phyloP scores from a whole-genome alignment of 1,140 invertebrate genomes.

The Microplitis mediator region DNA sequence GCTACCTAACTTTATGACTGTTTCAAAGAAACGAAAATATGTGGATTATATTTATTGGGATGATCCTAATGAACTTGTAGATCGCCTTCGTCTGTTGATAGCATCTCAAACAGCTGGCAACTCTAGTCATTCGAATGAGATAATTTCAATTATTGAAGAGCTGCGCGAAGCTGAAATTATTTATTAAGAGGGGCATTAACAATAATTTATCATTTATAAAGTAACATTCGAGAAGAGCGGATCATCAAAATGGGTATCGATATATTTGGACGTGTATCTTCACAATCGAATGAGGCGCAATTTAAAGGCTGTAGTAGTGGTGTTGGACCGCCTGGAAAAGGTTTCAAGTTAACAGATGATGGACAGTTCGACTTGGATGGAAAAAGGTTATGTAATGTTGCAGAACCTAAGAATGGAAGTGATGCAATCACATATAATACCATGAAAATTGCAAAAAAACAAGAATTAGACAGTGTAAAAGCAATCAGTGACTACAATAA shows the following conservation, averaged over 20 bases:
- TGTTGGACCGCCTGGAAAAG: too few species aligned
- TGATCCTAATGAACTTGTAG: slow-evolving; percentile 8
- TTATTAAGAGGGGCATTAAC: not conserved
- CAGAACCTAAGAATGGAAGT: not conserved
- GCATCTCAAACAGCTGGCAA: slow-evolving; percentile 4
- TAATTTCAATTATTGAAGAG: slow-evolving; percentile 13
- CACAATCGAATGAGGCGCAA: too few species aligned
- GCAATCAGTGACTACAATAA: too few species aligned
- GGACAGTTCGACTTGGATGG: not conserved
- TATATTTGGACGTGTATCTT: too few species aligned
- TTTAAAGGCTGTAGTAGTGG: too few species aligned
- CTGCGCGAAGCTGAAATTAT: slow-evolving; percentile 11
- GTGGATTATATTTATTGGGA: slow-evolving; percentile 14
- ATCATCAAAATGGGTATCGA: too few species aligned
- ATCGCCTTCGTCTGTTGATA: not conserved
- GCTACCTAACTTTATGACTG: not conserved
- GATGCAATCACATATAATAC: not conserved
- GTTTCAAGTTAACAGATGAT: slow-evolving; percentile 2
- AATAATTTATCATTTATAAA: too few species aligned
- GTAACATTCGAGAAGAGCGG: too few species aligned
- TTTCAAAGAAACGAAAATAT: not conserved
- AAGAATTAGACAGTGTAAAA: too few species aligned
- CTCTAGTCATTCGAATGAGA: not conserved
- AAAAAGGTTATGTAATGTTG: not conserved
- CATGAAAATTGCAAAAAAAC: too few species aligned